Conservation (phyloP, 2,888 invertebrate genomes). For the Yponomeuta cagnagella region DNA sequence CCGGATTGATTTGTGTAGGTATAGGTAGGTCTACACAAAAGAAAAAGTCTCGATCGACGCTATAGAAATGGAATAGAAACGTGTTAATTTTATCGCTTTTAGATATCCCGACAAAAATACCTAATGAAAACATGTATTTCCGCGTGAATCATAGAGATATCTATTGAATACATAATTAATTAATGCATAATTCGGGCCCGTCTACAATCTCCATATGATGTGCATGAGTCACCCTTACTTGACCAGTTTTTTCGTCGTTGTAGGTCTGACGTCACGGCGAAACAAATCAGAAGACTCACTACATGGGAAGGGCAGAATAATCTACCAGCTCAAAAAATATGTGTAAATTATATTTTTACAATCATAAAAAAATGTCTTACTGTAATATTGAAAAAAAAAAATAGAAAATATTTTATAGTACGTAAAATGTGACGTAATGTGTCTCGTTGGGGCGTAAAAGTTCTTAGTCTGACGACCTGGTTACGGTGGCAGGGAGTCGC, state of each 20-base stretch:
- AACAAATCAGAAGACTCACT: neutral
- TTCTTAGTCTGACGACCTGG: no score
- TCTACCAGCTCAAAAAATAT: no score
- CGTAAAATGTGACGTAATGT: no score
- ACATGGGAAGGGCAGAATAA: neutral
- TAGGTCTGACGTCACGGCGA: neutral
- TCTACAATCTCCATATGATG: slow-evolving; percentile 1
- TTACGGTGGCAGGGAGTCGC: no score
- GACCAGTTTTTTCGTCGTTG: slow-evolving; percentile 7
- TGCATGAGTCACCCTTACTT: neutral
- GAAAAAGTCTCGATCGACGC: neutral
- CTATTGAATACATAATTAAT: slow-evolving; percentile 3
- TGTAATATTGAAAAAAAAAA: no score
- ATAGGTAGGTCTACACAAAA: neutral
- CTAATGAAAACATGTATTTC: neutral
- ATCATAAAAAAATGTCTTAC: no score
- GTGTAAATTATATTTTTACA: no score
- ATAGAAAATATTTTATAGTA: no score
- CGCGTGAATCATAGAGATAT: neutral
- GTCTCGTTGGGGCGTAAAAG: no score
- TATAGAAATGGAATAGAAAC: neutral
- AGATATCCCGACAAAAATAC: neutral
- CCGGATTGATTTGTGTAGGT: no score
- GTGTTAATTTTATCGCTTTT: neutral
- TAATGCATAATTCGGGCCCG: neutral